phyloP scores from a whole-genome alignment of 1,140 invertebrate species.

The Lepidurus arcticus region DNA sequence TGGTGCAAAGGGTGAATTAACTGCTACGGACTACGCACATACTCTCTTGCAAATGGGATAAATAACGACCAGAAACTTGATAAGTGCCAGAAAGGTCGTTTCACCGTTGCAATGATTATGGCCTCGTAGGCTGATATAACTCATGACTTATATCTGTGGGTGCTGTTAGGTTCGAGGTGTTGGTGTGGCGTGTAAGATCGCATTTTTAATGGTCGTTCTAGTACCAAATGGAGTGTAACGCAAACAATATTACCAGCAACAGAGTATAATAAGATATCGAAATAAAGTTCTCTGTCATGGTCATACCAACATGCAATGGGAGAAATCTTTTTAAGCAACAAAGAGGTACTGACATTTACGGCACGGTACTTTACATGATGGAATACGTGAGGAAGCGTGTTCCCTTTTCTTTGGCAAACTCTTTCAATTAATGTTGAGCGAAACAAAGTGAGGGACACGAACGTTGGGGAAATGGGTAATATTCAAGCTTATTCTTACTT shows the following conservation, averaged over 20 bases:
- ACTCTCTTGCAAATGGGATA: neutral
- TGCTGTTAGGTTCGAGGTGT: conserved; percentile 8
- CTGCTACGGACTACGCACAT: neutral
- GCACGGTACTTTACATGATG: neutral
- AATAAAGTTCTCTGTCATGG: neutral
- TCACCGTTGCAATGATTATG: conserved; percentile 7
- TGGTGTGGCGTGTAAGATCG: neutral
- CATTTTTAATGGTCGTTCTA: neutral
- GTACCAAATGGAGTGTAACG: neutral
- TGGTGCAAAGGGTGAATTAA: neutral
- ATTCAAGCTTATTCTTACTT: neutral
- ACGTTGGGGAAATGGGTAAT: no score
- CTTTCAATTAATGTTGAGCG: no score
- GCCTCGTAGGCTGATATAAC: neutral
- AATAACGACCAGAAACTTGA: conserved; percentile 13
- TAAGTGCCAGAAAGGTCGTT: conserved; percentile 14
- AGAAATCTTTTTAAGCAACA: neutral
- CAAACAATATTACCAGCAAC: neutral
- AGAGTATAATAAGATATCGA: neutral
- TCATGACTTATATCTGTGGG: conserved; percentile 4
- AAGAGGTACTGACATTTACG: neutral
- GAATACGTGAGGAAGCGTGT: neutral
- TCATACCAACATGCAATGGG: neutral
- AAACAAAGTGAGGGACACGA: no score
- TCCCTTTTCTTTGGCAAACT: neutral